Conservation (phyloP, 2,888 invertebrate species). For the Rhagonycha fulva region DNA sequence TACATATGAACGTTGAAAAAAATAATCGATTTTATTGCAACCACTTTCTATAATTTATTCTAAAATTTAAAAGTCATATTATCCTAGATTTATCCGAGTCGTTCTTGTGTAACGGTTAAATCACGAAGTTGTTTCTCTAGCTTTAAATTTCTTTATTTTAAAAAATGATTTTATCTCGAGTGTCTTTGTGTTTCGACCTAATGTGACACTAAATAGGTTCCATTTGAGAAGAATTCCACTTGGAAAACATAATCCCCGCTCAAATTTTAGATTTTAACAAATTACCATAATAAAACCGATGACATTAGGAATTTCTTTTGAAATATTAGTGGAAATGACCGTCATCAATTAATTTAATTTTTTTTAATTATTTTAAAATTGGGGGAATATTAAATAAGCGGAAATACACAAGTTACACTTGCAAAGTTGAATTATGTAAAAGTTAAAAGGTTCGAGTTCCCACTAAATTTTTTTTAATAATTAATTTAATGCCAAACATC, state of each 20-base stretch:
- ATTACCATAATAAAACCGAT: not conserved
- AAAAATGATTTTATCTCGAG: not conserved
- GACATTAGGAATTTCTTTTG: not conserved
- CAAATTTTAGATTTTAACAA: not conserved
- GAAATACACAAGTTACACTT: not conserved
- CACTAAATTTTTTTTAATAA: not conserved
- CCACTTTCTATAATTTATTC: not conserved
- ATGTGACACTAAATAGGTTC: not conserved
- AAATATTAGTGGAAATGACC: not conserved
- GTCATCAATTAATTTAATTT: not conserved
- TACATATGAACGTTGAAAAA: not conserved
- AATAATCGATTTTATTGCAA: not conserved
- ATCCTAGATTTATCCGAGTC: not conserved
- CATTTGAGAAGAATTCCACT: not conserved
- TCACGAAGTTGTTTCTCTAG: constrained; percentile 1
- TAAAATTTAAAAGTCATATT: not conserved
- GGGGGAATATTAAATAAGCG: not conserved
- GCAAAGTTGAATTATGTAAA: not conserved
- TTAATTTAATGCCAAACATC: not conserved
- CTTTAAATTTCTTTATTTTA: not conserved
- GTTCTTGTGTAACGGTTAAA: constrained; percentile 1
- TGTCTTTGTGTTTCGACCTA: not conserved
- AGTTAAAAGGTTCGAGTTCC: not conserved
- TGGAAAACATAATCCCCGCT: not conserved
- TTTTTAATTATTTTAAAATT: not conserved